Conservation (phyloP, 2,113 vertebrate species). For the Lophochroa leadbeateri region DNA sequence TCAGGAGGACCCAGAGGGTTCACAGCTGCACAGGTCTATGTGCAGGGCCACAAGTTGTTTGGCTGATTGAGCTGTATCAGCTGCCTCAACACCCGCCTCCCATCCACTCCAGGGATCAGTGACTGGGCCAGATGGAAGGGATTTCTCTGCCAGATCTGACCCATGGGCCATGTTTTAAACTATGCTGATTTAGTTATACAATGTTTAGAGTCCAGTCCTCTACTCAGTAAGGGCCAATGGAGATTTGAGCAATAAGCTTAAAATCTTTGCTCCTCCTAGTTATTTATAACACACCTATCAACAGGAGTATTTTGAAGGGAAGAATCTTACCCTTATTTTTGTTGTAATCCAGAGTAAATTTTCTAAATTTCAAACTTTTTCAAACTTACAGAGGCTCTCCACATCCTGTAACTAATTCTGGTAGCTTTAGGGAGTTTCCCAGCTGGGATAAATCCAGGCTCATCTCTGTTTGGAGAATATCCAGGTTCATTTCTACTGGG, state of each 20-base stretch:
- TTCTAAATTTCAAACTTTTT: background rate
- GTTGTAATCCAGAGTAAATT: background rate
- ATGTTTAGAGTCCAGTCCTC: background rate
- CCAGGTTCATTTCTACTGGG: conserved; percentile 32
- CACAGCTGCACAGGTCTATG: conserved; percentile 25
- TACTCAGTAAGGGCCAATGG: background rate
- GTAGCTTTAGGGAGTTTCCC: conserved; percentile 57
- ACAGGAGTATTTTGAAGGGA: background rate
- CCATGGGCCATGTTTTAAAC: conserved; percentile 12
- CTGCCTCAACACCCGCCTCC: background rate
- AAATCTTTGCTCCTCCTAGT: background rate
- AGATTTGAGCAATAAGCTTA: background rate
- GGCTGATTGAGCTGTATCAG: background rate
- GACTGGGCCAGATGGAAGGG: background rate
- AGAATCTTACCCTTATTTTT: background rate
- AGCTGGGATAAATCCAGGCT: conserved; percentile 41
- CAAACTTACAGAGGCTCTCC: background rate
- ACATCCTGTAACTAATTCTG: conserved; percentile 26
- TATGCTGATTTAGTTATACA: background rate
- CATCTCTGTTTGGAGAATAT: conserved; percentile 40
- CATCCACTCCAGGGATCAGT: background rate
- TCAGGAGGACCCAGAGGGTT: background rate
- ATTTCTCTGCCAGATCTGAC: conserved; percentile 20
- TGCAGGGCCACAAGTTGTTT: background rate
- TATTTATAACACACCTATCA: background rate